Conservation (phyloP, 2,113 vertebrate genomes). For the Otus sunia region DNA sequence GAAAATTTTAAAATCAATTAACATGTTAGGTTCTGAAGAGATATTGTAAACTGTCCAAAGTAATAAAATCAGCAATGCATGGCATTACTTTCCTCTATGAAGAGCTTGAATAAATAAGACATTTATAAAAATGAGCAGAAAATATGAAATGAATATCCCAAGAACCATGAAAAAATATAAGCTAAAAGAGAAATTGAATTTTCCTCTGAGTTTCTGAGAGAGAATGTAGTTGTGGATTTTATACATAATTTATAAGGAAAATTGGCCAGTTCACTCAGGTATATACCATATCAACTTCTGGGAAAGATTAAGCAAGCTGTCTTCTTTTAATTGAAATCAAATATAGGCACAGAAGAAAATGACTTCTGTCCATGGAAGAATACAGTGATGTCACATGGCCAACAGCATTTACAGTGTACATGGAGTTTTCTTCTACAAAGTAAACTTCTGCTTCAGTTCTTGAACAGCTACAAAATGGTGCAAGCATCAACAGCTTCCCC, state of each 20-base stretch:
- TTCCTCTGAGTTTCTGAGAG: conserved; percentile 69
- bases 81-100: conserved; percentile 73
- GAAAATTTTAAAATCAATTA: conserved; percentile 80
- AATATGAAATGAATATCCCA: conserved; percentile 79
- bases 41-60: conserved; percentile 74
- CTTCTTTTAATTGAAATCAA: conserved; percentile 81
- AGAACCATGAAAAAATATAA: conserved; percentile 75
- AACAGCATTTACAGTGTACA: conserved; percentile 35
- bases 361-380: conserved; percentile 54
- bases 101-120: conserved; percentile 81
- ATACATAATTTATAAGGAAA: conserved; percentile 83
- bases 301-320: conserved; percentile 77
- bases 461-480: not conserved
- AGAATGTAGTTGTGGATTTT: conserved; percentile 68
- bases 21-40: conserved; percentile 65
- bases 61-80: conserved; percentile 80
- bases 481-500: not conserved
- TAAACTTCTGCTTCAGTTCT: conserved; percentile 57
- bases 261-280: conserved; percentile 78
- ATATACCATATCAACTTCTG: conserved; percentile 74
- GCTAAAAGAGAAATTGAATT: conserved; percentile 78
- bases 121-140: conserved; percentile 77
- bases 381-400: conserved; percentile 11
- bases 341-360: conserved; percentile 67
- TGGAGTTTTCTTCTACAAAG: conserved; percentile 32